Percentiles rank a stretch among this genome's conserved stretches.
Conservation (phyloP, 2,113 vertebrate genomes). For the Cinclus cinclus region DNA sequence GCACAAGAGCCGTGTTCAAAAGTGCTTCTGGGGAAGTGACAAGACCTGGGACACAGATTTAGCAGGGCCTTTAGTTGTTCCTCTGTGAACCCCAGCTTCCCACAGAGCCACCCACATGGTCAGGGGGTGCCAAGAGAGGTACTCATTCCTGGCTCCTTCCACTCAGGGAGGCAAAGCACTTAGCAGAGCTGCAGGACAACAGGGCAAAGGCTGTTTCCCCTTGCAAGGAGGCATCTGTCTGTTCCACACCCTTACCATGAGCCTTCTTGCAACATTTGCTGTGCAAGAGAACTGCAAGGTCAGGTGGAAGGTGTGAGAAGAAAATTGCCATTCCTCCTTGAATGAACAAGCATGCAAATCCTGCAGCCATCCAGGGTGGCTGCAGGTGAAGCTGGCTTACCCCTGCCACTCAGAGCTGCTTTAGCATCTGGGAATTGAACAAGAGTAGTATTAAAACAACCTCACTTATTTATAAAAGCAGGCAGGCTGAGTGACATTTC, state of each 20-base stretch:
- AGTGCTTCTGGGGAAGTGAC: not conserved
- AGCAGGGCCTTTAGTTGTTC: not conserved
- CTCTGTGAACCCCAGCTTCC: not conserved
- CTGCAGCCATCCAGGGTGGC: not conserved
- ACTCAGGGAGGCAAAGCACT: not conserved
- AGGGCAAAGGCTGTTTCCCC: not conserved
- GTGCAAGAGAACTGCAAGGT: not conserved
- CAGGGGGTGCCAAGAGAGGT: not conserved
- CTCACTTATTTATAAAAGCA: not conserved
- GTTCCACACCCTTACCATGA: not conserved
- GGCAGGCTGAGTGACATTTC: not conserved
- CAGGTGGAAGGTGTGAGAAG: constrained; percentile 65
- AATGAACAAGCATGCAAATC: not conserved
- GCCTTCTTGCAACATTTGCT: not conserved
- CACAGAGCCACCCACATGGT: not conserved
- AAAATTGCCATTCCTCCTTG: not conserved
- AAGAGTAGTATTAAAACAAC: not conserved
- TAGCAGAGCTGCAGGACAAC: not conserved
- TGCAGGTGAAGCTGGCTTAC: not conserved
- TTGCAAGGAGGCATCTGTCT: not conserved
- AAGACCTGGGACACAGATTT: not conserved
- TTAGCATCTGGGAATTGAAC: not conserved
- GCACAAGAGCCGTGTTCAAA: not conserved
- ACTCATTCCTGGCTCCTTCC: not conserved
- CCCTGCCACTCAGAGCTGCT: not conserved